A percentile compares a stretch with the other conserved stretches of the same genome.
phyloP scores from a whole-genome alignment of 2,888 invertebrate genomes.

The Galeruca laticollis region DNA sequence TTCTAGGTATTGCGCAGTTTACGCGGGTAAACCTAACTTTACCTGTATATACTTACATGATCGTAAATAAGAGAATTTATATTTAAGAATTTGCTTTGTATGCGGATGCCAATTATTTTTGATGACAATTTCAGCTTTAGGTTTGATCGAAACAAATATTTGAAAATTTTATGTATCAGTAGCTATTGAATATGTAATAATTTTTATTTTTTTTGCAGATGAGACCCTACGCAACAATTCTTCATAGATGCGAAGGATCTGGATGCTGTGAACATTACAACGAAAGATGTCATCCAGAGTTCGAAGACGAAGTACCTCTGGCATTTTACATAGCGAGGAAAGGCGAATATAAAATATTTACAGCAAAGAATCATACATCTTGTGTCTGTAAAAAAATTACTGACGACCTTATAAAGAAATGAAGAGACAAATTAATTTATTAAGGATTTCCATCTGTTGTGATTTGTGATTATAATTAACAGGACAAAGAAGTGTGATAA shows the following conservation, averaged over 20 bases:
- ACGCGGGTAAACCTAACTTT: too few species aligned
- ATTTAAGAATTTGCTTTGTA: too few species aligned
- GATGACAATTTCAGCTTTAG: too few species aligned
- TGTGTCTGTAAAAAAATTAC: neutral
- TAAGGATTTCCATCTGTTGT: too few species aligned
- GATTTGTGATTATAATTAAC: neutral
- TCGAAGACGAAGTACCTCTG: neutral
- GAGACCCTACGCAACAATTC: slow-evolving; percentile 16
- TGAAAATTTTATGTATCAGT: neutral
- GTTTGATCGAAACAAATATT: too few species aligned
- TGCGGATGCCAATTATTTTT: too few species aligned
- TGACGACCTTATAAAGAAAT: neutral
- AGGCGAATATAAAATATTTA: neutral
- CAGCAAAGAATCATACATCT: neutral
- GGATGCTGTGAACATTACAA: slow-evolving; percentile 28
- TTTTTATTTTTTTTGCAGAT: slow-evolving; percentile 29
- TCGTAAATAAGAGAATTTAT: too few species aligned
- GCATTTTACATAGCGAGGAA: neutral
- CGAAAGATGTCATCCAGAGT: slow-evolving; percentile 12
- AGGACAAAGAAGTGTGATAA: neutral
- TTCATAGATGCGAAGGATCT: slow-evolving; percentile 30
- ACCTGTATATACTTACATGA: too few species aligned
- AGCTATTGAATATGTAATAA: neutral
- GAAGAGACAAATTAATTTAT: neutral
- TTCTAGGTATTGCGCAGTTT: too few species aligned